phyloP scores from a whole-genome alignment of 1,140 invertebrate genomes.

The Rhagoletis pomonella region DNA sequence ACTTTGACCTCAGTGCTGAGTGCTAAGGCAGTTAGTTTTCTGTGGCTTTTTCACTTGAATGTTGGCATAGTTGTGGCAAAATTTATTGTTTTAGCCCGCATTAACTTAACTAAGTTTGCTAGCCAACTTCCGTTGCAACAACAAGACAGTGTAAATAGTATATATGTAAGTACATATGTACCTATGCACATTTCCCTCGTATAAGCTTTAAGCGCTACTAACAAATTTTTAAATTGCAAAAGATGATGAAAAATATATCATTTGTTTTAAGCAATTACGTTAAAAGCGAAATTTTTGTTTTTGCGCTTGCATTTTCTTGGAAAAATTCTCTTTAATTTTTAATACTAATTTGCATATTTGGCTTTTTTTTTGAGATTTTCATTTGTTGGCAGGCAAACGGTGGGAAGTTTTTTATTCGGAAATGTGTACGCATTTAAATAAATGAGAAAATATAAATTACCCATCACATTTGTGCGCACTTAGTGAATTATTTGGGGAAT shows the following conservation, averaged over 20 bases:
- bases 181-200: no score
- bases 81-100: constrained; percentile 33
- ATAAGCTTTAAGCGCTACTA: not conserved
- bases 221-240: no score
- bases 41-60: not conserved
- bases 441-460: constrained; percentile 1
- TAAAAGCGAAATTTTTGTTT: not conserved
- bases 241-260: no score
- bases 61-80: constrained; percentile 6
- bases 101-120: constrained; percentile 14
- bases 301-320: not conserved
- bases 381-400: not conserved
- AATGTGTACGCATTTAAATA: constrained; percentile 20
- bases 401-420: not conserved
- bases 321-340: not conserved
- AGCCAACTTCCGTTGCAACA: not conserved
- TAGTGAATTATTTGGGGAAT: not conserved
- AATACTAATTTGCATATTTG: not conserved
- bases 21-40: constrained; percentile 1
- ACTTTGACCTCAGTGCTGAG: not conserved
- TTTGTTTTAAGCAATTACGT: no score
- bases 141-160: not conserved
- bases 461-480: not conserved
- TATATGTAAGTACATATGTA: not conserved
- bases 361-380: not conserved